A percentile compares a stretch with the other conserved stretches of the same genome.
Evolutionary conservation across 2,113 vertebrate species (phyloP).

Genomic region (Ifrita kowaldi): DNA sequence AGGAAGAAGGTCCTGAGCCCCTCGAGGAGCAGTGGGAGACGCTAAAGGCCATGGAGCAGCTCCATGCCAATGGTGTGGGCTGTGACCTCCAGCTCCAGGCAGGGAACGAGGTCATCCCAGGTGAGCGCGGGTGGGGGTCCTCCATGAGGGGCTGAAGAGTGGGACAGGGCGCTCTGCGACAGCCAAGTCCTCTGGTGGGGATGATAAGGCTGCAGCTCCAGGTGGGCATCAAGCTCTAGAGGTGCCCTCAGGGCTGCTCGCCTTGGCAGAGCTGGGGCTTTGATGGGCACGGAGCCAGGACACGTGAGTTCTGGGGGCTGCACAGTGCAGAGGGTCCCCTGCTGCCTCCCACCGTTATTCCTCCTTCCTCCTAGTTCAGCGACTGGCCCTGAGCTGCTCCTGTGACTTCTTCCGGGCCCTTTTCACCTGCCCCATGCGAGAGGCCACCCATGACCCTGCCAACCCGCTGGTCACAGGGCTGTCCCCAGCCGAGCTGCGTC

Average conservation of each 20-base stretch:
- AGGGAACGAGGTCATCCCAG: constrained; percentile 55
- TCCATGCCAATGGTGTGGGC: constrained; percentile 71
- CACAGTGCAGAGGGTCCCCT: not conserved
- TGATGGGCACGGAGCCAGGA: not conserved
- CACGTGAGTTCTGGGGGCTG: not conserved
- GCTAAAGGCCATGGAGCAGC: constrained; percentile 64
- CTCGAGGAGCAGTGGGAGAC: constrained; percentile 73
- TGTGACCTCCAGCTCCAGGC: constrained; percentile 83
- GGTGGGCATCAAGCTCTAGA: not conserved
- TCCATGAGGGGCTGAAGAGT: not conserved
- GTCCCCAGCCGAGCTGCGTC: constrained; percentile 69
- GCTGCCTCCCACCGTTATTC: not conserved
- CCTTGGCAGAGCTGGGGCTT: not conserved
- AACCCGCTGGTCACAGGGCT: constrained; percentile 65
- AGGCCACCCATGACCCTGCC: constrained; percentile 70
- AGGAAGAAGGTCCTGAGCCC: not conserved
- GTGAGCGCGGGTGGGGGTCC: not conserved
- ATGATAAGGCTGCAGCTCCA: not conserved
- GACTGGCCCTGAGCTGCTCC: constrained; percentile 82
- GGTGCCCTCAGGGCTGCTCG: fast-evolving
- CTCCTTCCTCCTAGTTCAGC: constrained; percentile 76
- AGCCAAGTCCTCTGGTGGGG: not conserved
- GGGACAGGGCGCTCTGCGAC: not conserved
- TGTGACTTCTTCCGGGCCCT: constrained; percentile 89
- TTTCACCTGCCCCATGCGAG: constrained; percentile 88